These are phyloP conservation scores for Endotricha flammealis DNA, from an alignment of 2,888 invertebrate genomes.

Conservation along the genomic window DNA sequence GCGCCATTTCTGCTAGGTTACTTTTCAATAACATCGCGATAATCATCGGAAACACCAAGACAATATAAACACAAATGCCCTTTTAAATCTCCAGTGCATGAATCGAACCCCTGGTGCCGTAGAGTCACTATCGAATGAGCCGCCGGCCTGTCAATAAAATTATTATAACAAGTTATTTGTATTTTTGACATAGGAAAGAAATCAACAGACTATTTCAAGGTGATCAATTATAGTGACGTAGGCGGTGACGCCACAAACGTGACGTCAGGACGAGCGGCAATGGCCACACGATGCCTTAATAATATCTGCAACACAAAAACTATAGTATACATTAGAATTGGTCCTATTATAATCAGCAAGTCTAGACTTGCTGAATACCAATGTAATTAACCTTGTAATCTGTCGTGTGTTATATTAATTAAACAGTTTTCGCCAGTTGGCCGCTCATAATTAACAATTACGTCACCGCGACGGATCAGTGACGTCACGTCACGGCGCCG, in stretches of 20 bases:
- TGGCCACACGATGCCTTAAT: neutral
- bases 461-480: constrained; percentile 19
- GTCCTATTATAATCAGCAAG: neutral
- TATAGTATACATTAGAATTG: constrained; percentile 13
- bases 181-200: too few species aligned
- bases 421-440: constrained; percentile 18
- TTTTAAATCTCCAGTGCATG: too few species aligned
- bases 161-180: too few species aligned
- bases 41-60: too few species aligned
- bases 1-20: too few species aligned
- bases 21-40: too few species aligned
- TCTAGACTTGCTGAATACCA: constrained; percentile 15
- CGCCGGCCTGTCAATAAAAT: too few species aligned
- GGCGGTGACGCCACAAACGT: constrained; percentile 3
- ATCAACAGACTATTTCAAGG: constrained; percentile 4
- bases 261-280: constrained; percentile 7
- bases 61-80: too few species aligned
- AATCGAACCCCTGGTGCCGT: too few species aligned
- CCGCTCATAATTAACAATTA: constrained; percentile 21
- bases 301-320: constrained; percentile 1
- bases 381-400: constrained; percentile 15
- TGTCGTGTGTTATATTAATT: constrained; percentile 17
- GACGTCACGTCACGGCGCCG: constrained; percentile 18
- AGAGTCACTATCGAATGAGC: too few species aligned
- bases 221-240: constrained; percentile 3